Percentiles rank a stretch among this genome's conserved stretches.
Evolutionary conservation across 2,888 invertebrate genomes (phyloP).

Genomic region (Drosophila recens): DNA sequence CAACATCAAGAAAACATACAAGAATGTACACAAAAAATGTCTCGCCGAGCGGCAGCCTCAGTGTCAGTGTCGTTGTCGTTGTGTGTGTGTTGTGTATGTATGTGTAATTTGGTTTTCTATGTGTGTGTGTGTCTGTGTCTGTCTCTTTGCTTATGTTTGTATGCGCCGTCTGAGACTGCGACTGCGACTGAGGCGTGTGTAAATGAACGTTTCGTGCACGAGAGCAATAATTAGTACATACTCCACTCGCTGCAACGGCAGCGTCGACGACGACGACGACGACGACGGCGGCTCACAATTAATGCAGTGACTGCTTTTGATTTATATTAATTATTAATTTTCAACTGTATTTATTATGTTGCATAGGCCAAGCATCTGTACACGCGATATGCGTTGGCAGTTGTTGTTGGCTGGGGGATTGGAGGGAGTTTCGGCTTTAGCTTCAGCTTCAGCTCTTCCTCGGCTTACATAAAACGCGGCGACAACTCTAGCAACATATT

Average conservation of each 20-base stretch:
- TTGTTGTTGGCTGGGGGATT: background rate
- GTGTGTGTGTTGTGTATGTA: slow-evolving; percentile 27
- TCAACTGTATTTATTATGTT: slow-evolving; percentile 26
- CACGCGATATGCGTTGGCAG: slow-evolving; percentile 39
- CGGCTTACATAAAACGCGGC: slow-evolving; percentile 61
- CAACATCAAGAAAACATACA: slow-evolving; percentile 55
- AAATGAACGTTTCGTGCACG: slow-evolving; percentile 71
- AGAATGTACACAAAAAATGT: slow-evolving; percentile 67
- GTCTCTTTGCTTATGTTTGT: slow-evolving; percentile 26
- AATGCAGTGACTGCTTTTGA: slow-evolving; percentile 30
- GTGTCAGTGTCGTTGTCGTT: slow-evolving; percentile 42
- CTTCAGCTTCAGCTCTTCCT: slow-evolving; percentile 11
- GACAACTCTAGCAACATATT: slow-evolving; percentile 64
- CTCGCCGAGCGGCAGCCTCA: slow-evolving; percentile 59
- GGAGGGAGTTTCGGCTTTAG: background rate
- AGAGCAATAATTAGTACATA: slow-evolving; percentile 70
- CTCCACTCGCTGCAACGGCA: slow-evolving; percentile 60
- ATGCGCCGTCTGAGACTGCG: slow-evolving; percentile 35
- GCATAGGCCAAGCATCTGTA: slow-evolving; percentile 53
- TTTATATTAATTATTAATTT: slow-evolving; percentile 27
- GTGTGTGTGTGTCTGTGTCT: slow-evolving; percentile 24
- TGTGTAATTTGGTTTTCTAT: slow-evolving; percentile 29
- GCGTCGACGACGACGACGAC: slow-evolving; percentile 45
- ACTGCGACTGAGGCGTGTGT: slow-evolving; percentile 65
- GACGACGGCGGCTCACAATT: slow-evolving; percentile 37